Percentiles rank a stretch among this genome's conserved stretches.
These are phyloP conservation scores for Thalassarche chlororhynchos DNA, from an alignment of 2,113 vertebrate genomes.

Conservation along the genomic window DNA sequence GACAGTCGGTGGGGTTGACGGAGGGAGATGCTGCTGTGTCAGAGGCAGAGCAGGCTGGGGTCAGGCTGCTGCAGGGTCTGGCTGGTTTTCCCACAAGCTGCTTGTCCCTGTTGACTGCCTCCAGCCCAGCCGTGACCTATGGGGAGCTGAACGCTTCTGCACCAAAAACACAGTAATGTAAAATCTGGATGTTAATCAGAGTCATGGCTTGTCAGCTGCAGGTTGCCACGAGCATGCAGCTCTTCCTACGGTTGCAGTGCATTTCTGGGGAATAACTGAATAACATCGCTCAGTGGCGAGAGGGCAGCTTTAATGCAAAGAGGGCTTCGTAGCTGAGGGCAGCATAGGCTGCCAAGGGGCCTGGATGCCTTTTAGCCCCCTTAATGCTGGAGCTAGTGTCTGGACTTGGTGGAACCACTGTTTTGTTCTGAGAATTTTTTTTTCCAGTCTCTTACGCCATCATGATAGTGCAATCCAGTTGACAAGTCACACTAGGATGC, in stretches of 20 bases:
- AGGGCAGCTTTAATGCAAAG: background rate
- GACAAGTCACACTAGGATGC: background rate
- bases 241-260: background rate
- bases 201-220: background rate
- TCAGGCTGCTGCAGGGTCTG: background rate
- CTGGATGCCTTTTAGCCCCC: background rate
- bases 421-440: background rate
- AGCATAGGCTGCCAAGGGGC: background rate
- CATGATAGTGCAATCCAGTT: background rate
- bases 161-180: background rate
- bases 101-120: background rate
- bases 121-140: background rate
- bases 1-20: fast-evolving
- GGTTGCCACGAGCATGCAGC: background rate
- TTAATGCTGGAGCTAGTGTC: no score
- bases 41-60: background rate
- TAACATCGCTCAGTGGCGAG: background rate
- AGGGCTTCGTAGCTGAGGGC: background rate
- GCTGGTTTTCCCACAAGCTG: background rate
- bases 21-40: background rate
- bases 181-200: no score
- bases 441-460: background rate
- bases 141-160: background rate
- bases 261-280: background rate
- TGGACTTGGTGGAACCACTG: background rate